Evolutionary conservation across 2,797 vertebrate species (phyloP).

Genomic region (Chloroceryle inda): DNA sequence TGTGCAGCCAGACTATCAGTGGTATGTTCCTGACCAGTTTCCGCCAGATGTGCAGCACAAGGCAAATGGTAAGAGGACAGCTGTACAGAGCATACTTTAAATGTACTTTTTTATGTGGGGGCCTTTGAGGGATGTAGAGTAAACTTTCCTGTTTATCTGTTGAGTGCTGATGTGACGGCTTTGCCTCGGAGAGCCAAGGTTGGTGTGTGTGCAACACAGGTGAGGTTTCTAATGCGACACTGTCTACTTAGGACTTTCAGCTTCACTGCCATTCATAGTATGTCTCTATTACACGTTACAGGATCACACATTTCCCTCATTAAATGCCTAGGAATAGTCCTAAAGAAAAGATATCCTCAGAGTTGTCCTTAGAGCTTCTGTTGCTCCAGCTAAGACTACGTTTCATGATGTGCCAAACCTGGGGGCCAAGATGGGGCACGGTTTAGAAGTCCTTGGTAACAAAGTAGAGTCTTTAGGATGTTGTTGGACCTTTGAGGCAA

Average conservation of each 20-base stretch:
- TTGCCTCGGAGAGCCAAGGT: not conserved
- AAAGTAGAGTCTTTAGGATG: not conserved
- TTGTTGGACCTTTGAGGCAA: not conserved
- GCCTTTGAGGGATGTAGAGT: constrained; percentile 43
- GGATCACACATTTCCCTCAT: not conserved
- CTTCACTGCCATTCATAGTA: not conserved
- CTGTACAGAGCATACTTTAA: constrained; percentile 68
- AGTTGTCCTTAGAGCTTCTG: constrained; percentile 5
- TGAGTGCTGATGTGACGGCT: constrained; percentile 10
- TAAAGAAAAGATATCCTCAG: not conserved
- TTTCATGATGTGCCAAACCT: not conserved
- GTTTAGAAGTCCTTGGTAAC: not conserved
- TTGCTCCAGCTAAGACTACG: not conserved
- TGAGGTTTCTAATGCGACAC: constrained; percentile 15
- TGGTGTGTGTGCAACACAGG: not conserved
- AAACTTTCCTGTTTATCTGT: not conserved
- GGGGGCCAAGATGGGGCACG: not conserved
- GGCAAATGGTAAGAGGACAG: constrained; percentile 80
- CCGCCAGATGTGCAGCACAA: constrained; percentile 81
- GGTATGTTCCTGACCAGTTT: constrained; percentile 78
- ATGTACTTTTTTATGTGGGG: constrained; percentile 47
- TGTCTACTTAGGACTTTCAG: not conserved
- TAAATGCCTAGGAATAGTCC: not conserved
- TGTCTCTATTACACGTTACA: not conserved
- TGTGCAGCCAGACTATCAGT: constrained; percentile 80